These are phyloP conservation scores for Stichodactyla helianthus DNA, from an alignment of 64 coral and sea anemone species.

Conservation along the genomic window DNA sequence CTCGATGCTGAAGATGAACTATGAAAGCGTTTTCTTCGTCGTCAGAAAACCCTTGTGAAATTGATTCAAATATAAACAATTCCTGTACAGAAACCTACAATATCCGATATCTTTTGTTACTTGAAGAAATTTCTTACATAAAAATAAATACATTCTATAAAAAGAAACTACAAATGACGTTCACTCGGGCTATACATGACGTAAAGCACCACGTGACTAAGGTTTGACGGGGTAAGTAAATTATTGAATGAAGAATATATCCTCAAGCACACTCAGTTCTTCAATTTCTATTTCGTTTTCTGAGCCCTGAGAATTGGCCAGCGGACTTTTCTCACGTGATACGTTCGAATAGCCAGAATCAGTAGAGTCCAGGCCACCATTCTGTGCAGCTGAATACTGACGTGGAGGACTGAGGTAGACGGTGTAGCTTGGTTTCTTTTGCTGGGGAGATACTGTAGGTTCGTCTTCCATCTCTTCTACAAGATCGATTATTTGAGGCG, in stretches of 20 bases:
- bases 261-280: constrained; percentile 49
- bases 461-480: constrained; percentile 14
- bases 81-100: neutral
- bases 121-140: neutral
- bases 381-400: too few relatives aligned
- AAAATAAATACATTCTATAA: neutral
- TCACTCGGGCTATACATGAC: too few relatives aligned
- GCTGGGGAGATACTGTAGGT: neutral
- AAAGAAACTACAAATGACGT: too few relatives aligned
- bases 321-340: constrained; percentile 22
- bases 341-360: constrained; percentile 60
- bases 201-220: too few relatives aligned
- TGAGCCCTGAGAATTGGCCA: neutral
- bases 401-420: constrained; percentile 2
- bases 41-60: constrained; percentile 70
- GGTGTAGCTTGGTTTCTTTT: neutral
- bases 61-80: neutral
- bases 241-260: constrained; percentile 46
- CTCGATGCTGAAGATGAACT: constrained; percentile 88
- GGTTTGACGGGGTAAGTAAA: too few relatives aligned
- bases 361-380: constrained; percentile 39
- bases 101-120: neutral
- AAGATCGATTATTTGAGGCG: constrained; percentile 1
- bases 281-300: constrained; percentile 33
- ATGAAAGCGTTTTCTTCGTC: constrained; percentile 91